Percentiles rank a stretch among this genome's conserved stretches.
Conservation (phyloP, 2,888 invertebrate species). For the Luperina testacea region DNA sequence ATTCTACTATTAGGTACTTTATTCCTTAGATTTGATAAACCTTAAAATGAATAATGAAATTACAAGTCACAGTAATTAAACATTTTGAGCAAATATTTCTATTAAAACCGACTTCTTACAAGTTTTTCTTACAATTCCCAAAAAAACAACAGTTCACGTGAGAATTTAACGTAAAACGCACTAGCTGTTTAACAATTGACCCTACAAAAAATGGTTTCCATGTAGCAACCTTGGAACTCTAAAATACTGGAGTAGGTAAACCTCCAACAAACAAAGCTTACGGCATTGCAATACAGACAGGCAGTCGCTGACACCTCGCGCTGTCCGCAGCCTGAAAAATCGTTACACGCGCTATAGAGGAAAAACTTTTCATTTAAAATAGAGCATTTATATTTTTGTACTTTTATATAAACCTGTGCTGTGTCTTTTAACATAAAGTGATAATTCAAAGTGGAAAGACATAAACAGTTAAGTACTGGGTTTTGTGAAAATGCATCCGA, state of each 20-base stretch:
- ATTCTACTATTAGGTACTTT: slow-evolving; percentile 13
- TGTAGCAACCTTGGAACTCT: slow-evolving; percentile 77
- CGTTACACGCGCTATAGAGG: slow-evolving; percentile 5
- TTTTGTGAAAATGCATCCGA: slow-evolving; percentile 74
- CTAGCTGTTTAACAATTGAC: slow-evolving; percentile 70
- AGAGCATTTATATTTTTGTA: not conserved
- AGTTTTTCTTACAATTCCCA: slow-evolving; percentile 11
- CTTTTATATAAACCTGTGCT: not conserved
- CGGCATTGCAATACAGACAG: slow-evolving; percentile 71
- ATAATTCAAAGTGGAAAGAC: slow-evolving; percentile 12
- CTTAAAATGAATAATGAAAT: not conserved
- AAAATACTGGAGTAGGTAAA: slow-evolving; percentile 84
- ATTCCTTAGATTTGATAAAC: not conserved
- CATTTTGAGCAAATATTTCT: slow-evolving; percentile 10
- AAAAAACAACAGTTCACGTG: slow-evolving; percentile 34
- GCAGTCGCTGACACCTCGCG: slow-evolving; percentile 74
- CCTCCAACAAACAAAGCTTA: slow-evolving; percentile 82
- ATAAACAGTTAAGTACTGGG: slow-evolving; percentile 2
- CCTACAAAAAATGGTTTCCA: slow-evolving; percentile 74
- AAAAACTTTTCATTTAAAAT: slow-evolving; percentile 13
- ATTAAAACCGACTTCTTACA: slow-evolving; percentile 8
- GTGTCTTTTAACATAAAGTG: not conserved
- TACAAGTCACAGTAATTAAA: slow-evolving; percentile 9
- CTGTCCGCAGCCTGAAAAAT: slow-evolving; percentile 79
- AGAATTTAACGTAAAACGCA: slow-evolving; percentile 32